A percentile compares a stretch with the other conserved stretches of the same genome.
Evolutionary conservation across 2,113 vertebrate genomes (phyloP).

Genomic region (Neotragus pygmaeus): DNA sequence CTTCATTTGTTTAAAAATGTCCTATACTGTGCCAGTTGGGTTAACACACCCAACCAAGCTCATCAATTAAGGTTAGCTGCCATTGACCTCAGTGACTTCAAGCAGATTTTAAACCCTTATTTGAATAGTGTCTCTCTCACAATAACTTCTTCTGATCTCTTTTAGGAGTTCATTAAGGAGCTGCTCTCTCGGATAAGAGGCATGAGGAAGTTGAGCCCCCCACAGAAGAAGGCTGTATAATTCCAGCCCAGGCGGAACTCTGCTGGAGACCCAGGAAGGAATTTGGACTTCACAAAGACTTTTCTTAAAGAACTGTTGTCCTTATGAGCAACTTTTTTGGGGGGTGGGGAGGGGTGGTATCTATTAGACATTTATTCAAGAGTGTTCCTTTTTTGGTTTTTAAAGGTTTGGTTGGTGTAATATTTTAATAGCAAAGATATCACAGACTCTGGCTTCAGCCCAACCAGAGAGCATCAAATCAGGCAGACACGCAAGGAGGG

Average conservation of each 20-base stretch:
- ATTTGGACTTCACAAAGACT: slow-evolving; percentile 78
- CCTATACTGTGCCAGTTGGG: neutral
- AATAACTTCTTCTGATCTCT: slow-evolving; percentile 59
- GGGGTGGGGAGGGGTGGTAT: neutral
- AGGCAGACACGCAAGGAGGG: slow-evolving; percentile 54
- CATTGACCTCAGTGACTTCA: neutral
- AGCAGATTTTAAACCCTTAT: neutral
- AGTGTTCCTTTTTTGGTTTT: slow-evolving; percentile 71
- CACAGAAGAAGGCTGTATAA: slow-evolving; percentile 95
- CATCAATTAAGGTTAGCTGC: neutral
- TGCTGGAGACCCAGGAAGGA: slow-evolving; percentile 70
- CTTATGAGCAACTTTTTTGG: slow-evolving; percentile 72
- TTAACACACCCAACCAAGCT: neutral
- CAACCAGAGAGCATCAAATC: slow-evolving; percentile 66
- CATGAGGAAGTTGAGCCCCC: slow-evolving; percentile 96
- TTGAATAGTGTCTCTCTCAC: neutral
- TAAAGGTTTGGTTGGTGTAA: slow-evolving; percentile 76
- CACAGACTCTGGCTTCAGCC: slow-evolving; percentile 70
- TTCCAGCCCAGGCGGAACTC: slow-evolving; percentile 52
- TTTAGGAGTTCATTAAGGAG: slow-evolving; percentile 94
- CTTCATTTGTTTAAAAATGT: neutral
- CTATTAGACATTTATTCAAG: slow-evolving; percentile 77
- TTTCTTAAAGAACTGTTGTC: slow-evolving; percentile 76
- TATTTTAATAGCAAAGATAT: slow-evolving; percentile 75
- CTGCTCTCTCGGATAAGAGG: slow-evolving; percentile 95